These are phyloP conservation scores for Zaprionus taronus DNA, from an alignment of 1,140 invertebrate species.

Conservation along the genomic window DNA sequence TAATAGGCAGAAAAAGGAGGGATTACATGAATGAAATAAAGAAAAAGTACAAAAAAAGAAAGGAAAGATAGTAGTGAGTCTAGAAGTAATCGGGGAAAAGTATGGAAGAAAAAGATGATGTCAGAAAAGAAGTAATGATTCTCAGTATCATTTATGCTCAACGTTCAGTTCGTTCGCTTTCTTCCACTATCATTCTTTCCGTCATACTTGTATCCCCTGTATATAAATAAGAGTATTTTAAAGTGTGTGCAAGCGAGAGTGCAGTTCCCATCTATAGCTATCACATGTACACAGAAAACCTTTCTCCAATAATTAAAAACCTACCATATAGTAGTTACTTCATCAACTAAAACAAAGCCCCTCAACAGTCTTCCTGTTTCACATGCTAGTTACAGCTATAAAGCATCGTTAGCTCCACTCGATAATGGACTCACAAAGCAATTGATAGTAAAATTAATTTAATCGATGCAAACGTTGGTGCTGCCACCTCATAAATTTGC, in stretches of 20 bases:
- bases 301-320: neutral
- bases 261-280: no score
- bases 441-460: slow-evolving; percentile 7
- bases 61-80: no score
- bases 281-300: neutral
- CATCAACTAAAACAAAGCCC: neutral
- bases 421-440: neutral
- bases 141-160: no score
- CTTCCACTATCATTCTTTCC: no score
- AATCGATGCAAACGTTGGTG: neutral
- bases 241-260: no score
- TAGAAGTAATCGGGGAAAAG: neutral
- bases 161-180: no score
- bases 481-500: slow-evolving; percentile 8
- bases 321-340: neutral
- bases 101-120: neutral
- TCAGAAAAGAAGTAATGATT: no score
- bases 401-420: neutral
- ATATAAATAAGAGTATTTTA: no score
- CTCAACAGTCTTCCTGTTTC: neutral
- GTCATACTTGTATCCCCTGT: accelerated
- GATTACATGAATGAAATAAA: neutral
- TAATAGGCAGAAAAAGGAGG: neutral
- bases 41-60: neutral
- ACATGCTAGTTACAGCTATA: neutral